Evolutionary conservation across 2,113 vertebrate genomes (phyloP).

Genomic region (Hydrolagus affinis): DNA sequence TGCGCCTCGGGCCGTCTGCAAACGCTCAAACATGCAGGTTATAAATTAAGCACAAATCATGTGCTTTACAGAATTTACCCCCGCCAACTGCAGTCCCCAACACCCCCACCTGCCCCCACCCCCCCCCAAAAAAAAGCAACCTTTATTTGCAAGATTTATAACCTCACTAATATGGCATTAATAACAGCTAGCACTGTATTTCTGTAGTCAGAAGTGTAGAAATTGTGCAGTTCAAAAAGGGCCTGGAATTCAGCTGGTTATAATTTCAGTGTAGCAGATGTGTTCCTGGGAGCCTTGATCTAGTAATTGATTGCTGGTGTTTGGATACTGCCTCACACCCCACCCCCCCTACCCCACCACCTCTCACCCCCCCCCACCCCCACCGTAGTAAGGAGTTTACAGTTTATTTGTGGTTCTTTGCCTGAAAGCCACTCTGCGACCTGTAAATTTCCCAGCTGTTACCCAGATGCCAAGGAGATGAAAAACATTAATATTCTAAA

Average conservation of each 20-base stretch:
- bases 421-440: conserved; percentile 27
- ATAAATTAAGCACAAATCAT: neutral
- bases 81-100: too few relatives aligned
- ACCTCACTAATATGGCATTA: neutral
- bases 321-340: neutral
- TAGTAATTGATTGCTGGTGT: conserved; percentile 30
- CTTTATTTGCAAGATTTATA: conserved; percentile 10
- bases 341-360: neutral
- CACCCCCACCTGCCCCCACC: too few relatives aligned
- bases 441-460: conserved; percentile 33
- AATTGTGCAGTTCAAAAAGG: conserved; percentile 15
- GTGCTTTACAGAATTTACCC: neutral
- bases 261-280: conserved; percentile 30
- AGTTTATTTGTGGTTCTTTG: conserved; percentile 32
- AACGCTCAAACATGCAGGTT: neutral
- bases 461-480: conserved; percentile 28
- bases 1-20: too few relatives aligned
- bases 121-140: neutral
- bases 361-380: too few relatives aligned
- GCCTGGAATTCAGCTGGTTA: conserved; percentile 14
- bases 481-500: conserved; percentile 28
- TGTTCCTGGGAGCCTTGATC: conserved; percentile 30
- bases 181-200: neutral
- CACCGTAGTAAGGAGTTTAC: conserved; percentile 25
- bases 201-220: neutral